Base-by-base conservation (phyloP, 2,797 vertebrate genomes). In the Streptopelia turtur region DNA sequence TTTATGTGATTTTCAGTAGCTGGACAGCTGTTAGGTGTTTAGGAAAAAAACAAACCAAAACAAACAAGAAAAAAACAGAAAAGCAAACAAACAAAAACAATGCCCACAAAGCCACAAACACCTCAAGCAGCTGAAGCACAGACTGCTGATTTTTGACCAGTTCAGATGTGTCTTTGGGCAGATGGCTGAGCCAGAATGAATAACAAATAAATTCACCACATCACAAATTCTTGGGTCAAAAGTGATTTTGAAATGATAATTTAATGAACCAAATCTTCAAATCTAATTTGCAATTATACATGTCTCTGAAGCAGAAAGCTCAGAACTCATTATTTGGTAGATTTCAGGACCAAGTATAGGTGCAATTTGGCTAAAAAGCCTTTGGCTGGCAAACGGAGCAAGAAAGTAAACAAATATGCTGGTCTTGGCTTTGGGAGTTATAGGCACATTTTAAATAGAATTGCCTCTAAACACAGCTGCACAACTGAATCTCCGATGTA, bases 401-500 rank as follows among this genome's bases (percentile, higher is more conserved):
- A 88, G 83, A 78, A 96, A 86, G 60, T 86, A 94, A 95, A 95
- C 89, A 96, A 86, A 95, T 91, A 76, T 76, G 28, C 52, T 72
- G 35, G 63, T 95, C 80, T 94, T 90, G 94, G 83, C 85, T 90
- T 83, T 84, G 66, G 68, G 83, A 96, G 56, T 95, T 90, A 90
- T 74, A 84, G 83, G 68, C 69, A 89, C 35, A 94, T 94, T 96
- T 96, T 87, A 94, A 93, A 79, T 18, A 91, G 70, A 91, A 74
- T 88, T 94, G 91, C 91, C 63, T 95, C 93, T 97, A 96, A 95
- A 93, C 87, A 93, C 91, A 94, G 95, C 95, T 96, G 96, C 85
- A 84, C 74, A 94, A 60, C 83, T 69, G 65, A 89, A 74, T 94
- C 79, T 95, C 93, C 89, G 87, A 91, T 94, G 91, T 78, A 96